Percentiles rank a stretch among this genome's conserved stretches.
Conservation (phyloP, 2,113 vertebrate species). For the Tupaia chinensis region DNA sequence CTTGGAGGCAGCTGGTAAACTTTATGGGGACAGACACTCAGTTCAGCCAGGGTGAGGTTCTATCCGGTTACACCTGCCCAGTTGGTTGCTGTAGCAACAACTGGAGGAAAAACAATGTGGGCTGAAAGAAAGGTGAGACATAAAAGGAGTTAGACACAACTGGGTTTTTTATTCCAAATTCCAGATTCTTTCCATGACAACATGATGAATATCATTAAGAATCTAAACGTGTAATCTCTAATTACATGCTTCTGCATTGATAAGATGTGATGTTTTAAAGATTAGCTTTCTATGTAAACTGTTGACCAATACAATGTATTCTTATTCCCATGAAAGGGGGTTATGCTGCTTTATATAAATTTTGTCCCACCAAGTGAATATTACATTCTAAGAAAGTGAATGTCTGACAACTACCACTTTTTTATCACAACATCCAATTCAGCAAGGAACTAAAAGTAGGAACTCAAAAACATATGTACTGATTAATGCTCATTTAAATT, state of each 20-base stretch:
- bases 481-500: neutral
- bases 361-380: neutral
- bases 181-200: neutral
- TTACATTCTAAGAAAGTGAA: neutral
- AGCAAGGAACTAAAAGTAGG: neutral
- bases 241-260: neutral
- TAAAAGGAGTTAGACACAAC: neutral
- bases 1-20: neutral
- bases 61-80: neutral
- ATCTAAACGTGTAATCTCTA: too few relatives aligned
- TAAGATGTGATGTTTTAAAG: neutral
- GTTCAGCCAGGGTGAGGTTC: neutral
- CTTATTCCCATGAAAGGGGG: neutral
- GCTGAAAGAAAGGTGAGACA: neutral
- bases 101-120: neutral
- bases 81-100: neutral
- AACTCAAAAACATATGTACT: neutral
- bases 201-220: neutral
- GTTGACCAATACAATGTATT: neutral
- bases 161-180: conserved; percentile 5
- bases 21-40: neutral
- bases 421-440: neutral
- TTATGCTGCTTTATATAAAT: neutral
- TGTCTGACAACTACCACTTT: neutral
- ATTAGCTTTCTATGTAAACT: neutral